Conservation (phyloP, 1,140 invertebrate species). For the Babylonia areolata region DNA sequence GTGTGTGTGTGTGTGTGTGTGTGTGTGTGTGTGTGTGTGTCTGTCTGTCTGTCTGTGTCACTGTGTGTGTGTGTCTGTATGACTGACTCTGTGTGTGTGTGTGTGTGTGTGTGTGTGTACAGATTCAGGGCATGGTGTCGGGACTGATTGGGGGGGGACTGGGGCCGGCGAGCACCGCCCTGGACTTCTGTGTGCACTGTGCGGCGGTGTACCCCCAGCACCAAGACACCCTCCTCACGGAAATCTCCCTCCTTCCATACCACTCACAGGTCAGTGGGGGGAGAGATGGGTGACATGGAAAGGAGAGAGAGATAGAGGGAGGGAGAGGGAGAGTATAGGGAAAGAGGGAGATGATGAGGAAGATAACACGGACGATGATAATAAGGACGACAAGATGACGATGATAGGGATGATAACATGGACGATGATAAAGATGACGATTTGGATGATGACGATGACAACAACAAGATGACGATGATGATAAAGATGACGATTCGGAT, state of each 20-base stretch:
- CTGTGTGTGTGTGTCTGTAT: background rate
- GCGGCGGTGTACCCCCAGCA: slow-evolving; percentile 53
- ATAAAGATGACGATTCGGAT: too few species aligned
- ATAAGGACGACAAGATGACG: too few species aligned
- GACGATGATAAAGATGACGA: too few species aligned
- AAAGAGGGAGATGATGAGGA: too few species aligned
- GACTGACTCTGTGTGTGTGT: background rate
- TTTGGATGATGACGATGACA: too few species aligned
- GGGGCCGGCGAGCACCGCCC: slow-evolving; percentile 49
- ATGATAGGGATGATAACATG: too few species aligned
- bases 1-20: background rate
- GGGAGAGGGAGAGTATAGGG: too few species aligned
- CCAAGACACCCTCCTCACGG: slow-evolving; percentile 49
- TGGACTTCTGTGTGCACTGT: slow-evolving; percentile 58
- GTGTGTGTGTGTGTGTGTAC: background rate
- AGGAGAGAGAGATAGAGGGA: background rate
- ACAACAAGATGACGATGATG: too few species aligned
- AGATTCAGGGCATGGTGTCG: slow-evolving; percentile 54
- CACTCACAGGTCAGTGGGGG: background rate
- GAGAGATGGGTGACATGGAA: background rate
- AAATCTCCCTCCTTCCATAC: slow-evolving; percentile 34
- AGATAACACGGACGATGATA: too few species aligned
- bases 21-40: background rate
- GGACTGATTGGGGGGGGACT: slow-evolving; percentile 58
- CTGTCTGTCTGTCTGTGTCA: background rate